phyloP scores from a whole-genome alignment of 2,888 invertebrate species.

The Pherbina coryleti region DNA sequence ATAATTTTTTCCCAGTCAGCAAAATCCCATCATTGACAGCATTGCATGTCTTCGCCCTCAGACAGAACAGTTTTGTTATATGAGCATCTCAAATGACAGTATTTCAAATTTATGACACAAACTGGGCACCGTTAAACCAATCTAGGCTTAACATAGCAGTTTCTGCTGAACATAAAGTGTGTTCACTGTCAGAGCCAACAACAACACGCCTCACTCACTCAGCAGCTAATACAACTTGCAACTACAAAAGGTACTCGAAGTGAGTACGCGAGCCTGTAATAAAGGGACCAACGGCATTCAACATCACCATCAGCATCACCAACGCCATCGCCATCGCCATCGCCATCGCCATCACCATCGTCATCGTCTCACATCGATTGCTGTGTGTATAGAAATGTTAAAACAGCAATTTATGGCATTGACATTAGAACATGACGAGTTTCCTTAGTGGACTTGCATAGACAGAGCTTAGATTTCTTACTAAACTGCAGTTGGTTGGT shows the following conservation, averaged over 20 bases:
- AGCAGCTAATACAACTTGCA: background rate
- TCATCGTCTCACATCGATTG: background rate
- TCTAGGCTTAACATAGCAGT: background rate
- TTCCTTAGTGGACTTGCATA: background rate
- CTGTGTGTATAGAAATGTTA: slow-evolving; percentile 20
- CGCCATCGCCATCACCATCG: slow-evolving; percentile 43
- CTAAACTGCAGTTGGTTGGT: background rate
- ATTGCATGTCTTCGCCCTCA: too few relatives aligned
- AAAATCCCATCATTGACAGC: too few relatives aligned
- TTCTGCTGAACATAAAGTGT: slow-evolving; percentile 8
- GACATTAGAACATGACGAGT: slow-evolving; percentile 27
- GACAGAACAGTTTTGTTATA: background rate
- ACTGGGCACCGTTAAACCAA: slow-evolving; percentile 1
- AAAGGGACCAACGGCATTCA: background rate
- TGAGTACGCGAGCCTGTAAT: background rate
- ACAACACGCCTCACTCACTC: background rate
- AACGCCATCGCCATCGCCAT: slow-evolving; percentile 7
- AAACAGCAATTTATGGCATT: slow-evolving; percentile 28
- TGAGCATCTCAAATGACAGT: background rate
- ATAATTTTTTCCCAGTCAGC: too few relatives aligned
- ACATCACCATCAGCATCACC: background rate
- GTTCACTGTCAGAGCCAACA: background rate
- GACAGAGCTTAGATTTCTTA: background rate
- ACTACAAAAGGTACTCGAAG: background rate
- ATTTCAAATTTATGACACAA: background rate